Evolutionary conservation across 2,113 vertebrate species (phyloP), one percentile per base, ranked within the genome.

Genomic region (Neogale vison): DNA sequence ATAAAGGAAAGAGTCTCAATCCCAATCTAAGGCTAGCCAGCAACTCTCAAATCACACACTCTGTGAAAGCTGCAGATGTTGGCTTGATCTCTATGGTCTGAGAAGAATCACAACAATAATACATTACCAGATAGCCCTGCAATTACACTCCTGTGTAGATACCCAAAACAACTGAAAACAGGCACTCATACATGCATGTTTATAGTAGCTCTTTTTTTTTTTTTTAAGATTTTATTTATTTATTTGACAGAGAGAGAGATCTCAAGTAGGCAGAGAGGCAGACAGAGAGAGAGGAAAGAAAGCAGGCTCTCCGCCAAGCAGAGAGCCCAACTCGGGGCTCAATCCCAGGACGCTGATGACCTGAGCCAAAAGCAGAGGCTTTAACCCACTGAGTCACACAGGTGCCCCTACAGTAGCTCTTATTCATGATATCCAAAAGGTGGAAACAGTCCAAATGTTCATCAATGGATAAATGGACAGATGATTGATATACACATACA

Each of bases 1-100:
- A 92, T n/a, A 74, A 42, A 97, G 88, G 34, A 94, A 96, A 89
- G 39, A 94, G 85, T 92, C 96, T 90, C 52, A 95, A 29, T 93
- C 55, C 24, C 71, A 94, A 47, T 74, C 61, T 95, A 95, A 94
- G 12, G 69, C 20, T 57, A 88, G 50, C 34, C 50, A 97, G 96
- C 67, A 88, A 71, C 79, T 96, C 74, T 88, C 84, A 90, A 88
- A 81, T 82, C 72, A 88, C 4, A 95, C 42, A 42, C 59, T 79
- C 29, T 95, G 57, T 26, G 79, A 63, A 89, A 93, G 65, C 83
- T 77, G 57, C 52, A 85, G 24, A 23, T 96, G 47, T 24, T 94
- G 63, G 55, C 57, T 96, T 79, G 61, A 88, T 72, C 45, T 79
- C 45, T 71, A 47, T 36, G 6, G 69, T 76, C 85, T 81, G 74